Base-by-base conservation (phyloP, 2,113 vertebrate genomes). In the Pelvicachromis taeniatus region DNA sequence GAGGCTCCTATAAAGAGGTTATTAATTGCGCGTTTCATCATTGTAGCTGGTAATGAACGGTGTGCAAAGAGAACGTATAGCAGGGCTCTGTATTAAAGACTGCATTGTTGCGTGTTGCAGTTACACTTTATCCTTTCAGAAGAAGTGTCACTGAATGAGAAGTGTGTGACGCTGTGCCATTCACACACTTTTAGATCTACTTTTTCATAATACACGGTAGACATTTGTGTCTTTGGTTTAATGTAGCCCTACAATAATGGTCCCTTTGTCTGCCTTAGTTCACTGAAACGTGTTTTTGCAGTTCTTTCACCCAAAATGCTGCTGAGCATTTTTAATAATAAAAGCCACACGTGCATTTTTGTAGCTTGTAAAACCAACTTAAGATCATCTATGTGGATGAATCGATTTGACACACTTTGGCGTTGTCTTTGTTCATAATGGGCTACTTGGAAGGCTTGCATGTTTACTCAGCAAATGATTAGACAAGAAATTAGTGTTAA, bases 381-480 rank as follows among this genome's bases (percentile, higher is more conserved):
- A 26, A 82, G 81, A 40, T 87, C 55, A 84, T 38, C 56, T 92
- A 21, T 91, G 89, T 91, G 73, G 79, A 92, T 91, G 50, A 91
- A 91, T 93, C 89, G 89, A 93, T 89, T 93, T 95, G 91, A 92
- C 88, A 80, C 83, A 77, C 31, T 86, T 92, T 88, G 91, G 86
- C 86, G 38, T 91, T 89, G 82, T 91, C 87, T 92, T 90, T 84
- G 68, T 87, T 87, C 81, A 86, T 94, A 94, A 95, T 92, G 87
- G 87, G 85, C 77, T 52, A 56, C 83, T 91, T 95, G 93, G 91
- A 95, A 90, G 84, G 89, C 86, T 80, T 29, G 54, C 52, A 35
- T 87, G 92, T 94, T 95, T 95, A 94, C 94, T 95, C 94, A 95
- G 95, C 95, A 94, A 86, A 93, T 91, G 81, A 93, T 92, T 88